These are phyloP conservation scores for Chrosomus eos DNA, from an alignment of 2,797 vertebrate genomes.

Conservation along the genomic window DNA sequence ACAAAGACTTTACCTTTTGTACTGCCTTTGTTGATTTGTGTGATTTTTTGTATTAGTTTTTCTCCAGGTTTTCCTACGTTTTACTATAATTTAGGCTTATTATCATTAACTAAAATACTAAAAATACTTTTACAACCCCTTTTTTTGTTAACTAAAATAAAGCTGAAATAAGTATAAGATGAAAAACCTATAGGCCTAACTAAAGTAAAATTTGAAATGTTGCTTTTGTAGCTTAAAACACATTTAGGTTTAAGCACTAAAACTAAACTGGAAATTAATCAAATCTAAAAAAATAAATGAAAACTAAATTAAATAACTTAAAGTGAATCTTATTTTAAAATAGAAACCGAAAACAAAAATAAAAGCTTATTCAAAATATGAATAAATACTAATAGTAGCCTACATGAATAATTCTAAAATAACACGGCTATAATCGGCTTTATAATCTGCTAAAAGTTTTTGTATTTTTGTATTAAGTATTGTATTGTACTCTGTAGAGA, in stretches of 20 bases:
- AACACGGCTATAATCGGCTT: not conserved
- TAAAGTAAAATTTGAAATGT: not conserved
- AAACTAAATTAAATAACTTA: too few relatives aligned
- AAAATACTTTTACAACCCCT: too few relatives aligned
- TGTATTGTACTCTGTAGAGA: not conserved
- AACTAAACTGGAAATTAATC: not conserved
- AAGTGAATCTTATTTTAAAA: not conserved
- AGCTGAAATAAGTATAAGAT: not conserved
- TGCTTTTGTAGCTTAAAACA: not conserved
- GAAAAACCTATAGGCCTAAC: not conserved
- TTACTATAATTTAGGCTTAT: not conserved
- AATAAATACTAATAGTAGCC: not conserved
- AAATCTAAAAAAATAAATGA: too few relatives aligned
- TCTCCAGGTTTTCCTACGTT: too few relatives aligned
- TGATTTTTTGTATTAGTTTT: too few relatives aligned
- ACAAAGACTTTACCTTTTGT: not conserved
- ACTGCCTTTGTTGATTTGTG: too few relatives aligned
- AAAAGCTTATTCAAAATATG: not conserved
- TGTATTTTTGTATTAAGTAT: not conserved
- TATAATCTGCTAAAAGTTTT: not conserved
- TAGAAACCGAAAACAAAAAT: not conserved
- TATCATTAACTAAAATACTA: not conserved
- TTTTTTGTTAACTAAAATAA: not conserved
- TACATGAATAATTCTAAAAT: not conserved
- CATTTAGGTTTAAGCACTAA: not conserved